Evolutionary conservation across 1,140 invertebrate species (phyloP).

Genomic region (Pantala flavescens): DNA sequence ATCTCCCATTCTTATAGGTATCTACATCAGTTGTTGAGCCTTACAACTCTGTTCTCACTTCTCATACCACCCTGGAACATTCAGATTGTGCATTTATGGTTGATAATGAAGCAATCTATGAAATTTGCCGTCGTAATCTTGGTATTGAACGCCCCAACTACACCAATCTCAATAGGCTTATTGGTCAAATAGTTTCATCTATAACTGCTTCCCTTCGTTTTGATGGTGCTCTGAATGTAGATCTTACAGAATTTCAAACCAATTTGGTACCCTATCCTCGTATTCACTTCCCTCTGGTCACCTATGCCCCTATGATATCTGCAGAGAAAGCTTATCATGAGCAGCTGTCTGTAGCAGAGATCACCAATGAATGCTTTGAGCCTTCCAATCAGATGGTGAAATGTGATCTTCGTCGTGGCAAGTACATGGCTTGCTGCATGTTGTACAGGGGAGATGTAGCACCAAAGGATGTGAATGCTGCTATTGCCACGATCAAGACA

Average conservation of each 20-base stretch:
- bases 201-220: slow-evolving; percentile 81
- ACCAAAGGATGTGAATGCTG: slow-evolving; percentile 54
- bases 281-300: slow-evolving; percentile 73
- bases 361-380: slow-evolving; percentile 84
- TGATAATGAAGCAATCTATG: slow-evolving; percentile 84
- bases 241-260: slow-evolving; percentile 83
- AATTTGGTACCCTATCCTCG: slow-evolving; percentile 77
- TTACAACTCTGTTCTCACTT: slow-evolving; percentile 76
- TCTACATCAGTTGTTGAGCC: slow-evolving; percentile 82
- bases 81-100: slow-evolving; percentile 84
- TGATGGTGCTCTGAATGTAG: slow-evolving; percentile 79
- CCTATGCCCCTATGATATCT: slow-evolving; percentile 75
- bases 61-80: slow-evolving; percentile 70
- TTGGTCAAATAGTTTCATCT: slow-evolving; percentile 77
- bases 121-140: slow-evolving; percentile 79
- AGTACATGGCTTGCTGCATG: slow-evolving; percentile 84
- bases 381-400: slow-evolving; percentile 89
- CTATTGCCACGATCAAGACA: slow-evolving; percentile 76
- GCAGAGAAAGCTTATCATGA: slow-evolving; percentile 81
- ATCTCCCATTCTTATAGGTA: slow-evolving; percentile 38
- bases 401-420: slow-evolving; percentile 77
- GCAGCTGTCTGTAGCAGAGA: slow-evolving; percentile 70
- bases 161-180: slow-evolving; percentile 65
- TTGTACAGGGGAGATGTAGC: slow-evolving; percentile 56
- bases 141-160: slow-evolving; percentile 79